These are phyloP conservation scores for Ptychobarbus kaznakovi DNA, from an alignment of 2,797 vertebrate species.

Conservation along the genomic window DNA sequence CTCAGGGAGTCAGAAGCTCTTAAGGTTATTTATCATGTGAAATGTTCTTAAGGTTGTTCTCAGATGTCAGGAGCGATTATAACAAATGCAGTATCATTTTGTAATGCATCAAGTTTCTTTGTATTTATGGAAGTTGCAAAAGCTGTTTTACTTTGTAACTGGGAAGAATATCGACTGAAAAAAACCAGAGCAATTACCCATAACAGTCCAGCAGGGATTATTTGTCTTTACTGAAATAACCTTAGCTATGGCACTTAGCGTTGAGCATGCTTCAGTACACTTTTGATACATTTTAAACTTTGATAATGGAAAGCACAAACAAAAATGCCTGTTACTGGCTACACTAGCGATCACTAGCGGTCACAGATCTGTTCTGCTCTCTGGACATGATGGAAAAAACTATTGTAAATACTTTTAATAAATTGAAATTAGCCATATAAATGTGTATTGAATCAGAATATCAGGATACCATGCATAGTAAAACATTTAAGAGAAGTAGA, in stretches of 20 bases:
- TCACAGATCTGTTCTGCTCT: not conserved
- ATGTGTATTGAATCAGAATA: not conserved
- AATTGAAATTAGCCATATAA: not conserved
- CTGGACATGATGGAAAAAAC: not conserved
- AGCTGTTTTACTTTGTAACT: conserved; percentile 4
- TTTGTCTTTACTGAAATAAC: conserved; percentile 19
- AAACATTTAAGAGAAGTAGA: not conserved
- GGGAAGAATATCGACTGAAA: conserved; percentile 18
- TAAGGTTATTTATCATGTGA: conserved; percentile 18
- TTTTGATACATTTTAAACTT: conserved; percentile 23
- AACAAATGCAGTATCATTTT: conserved; percentile 12
- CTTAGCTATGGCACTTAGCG: conserved; percentile 8
- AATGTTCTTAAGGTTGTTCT: not conserved
- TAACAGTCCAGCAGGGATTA: conserved; percentile 38
- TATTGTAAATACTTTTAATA: not conserved
- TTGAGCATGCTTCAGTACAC: conserved; percentile 14
- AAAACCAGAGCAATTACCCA: conserved; percentile 22
- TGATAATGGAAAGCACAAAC: conserved; percentile 31
- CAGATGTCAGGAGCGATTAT: conserved; percentile 21
- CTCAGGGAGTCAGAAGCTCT: conserved; percentile 5
- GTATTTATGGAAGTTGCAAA: conserved; percentile 22
- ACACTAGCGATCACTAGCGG: not conserved
- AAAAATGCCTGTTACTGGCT: conserved; percentile 15
- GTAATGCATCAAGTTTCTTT: conserved; percentile 11
- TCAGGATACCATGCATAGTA: not conserved